These are phyloP conservation scores for Hydriomena furcata DNA, from an alignment of 2,888 invertebrate species.

Conservation along the genomic window DNA sequence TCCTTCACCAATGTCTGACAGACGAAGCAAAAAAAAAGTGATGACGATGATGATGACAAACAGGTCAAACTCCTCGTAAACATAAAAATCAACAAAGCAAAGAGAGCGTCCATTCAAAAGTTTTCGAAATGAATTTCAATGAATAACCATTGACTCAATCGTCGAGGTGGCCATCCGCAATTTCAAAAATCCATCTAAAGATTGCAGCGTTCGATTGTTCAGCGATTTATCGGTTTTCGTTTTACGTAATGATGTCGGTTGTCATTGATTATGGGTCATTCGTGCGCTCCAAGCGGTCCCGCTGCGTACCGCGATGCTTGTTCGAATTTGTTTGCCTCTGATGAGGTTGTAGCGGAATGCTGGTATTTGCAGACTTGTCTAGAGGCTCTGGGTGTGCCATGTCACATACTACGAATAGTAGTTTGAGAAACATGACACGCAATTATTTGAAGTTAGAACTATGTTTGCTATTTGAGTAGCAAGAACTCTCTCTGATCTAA, in stretches of 20 bases:
- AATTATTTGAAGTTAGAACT: too few species aligned
- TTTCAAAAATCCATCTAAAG: conserved; percentile 28
- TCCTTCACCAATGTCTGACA: too few species aligned
- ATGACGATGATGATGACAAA: not conserved
- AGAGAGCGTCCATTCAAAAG: not conserved
- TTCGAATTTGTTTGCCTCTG: conserved; percentile 13
- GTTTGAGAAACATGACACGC: too few species aligned
- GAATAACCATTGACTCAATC: conserved; percentile 17
- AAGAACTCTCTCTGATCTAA: too few species aligned
- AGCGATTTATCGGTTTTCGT: conserved; percentile 31
- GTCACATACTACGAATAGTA: too few species aligned
- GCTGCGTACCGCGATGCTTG: conserved; percentile 40
- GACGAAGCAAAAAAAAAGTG: too few species aligned
- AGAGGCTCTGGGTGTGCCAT: too few species aligned
- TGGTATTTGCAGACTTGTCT: not conserved
- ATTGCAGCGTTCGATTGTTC: conserved; percentile 40
- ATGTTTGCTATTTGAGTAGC: too few species aligned
- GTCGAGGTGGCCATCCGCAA: conserved; percentile 20
- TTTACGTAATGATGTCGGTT: conserved; percentile 49
- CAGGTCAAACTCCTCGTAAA: too few species aligned
- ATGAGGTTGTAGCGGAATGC: conserved; percentile 4
- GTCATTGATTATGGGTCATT: conserved; percentile 57
- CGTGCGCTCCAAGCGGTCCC: conserved; percentile 47
- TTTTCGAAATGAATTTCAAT: conserved; percentile 8
- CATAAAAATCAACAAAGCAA: too few species aligned